These are phyloP conservation scores for Stichodactyla helianthus DNA, from an alignment of 64 coral and sea anemone genomes.

Conservation along the genomic window DNA sequence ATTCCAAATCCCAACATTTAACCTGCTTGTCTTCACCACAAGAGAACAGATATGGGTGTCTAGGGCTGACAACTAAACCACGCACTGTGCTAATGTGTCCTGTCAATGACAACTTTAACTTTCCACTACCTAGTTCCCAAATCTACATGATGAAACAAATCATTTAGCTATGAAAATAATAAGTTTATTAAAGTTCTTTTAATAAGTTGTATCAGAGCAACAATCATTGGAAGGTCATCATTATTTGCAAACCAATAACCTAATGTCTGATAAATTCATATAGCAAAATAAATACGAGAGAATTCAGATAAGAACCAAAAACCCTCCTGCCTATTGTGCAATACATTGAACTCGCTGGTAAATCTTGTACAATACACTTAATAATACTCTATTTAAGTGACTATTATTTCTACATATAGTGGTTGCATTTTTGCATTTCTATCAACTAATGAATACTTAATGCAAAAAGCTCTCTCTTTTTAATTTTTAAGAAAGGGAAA, in stretches of 20 bases:
- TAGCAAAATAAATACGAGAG: slow-evolving; percentile 20
- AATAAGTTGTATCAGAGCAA: not conserved
- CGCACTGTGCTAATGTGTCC: slow-evolving; percentile 98
- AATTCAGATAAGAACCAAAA: slow-evolving; percentile 6
- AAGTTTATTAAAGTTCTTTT: too few species aligned
- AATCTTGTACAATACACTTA: too few species aligned
- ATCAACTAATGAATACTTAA: too few species aligned
- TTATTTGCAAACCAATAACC: slow-evolving; percentile 1
- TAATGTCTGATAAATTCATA: not conserved
- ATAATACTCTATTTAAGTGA: too few species aligned
- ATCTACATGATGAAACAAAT: slow-evolving; percentile 39
- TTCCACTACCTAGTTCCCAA: slow-evolving; percentile 97
- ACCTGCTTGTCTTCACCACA: slow-evolving; percentile 98
- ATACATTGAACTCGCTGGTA: not conserved
- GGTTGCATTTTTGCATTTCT: too few species aligned
- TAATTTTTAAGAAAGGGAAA: too few species aligned
- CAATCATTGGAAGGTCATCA: not conserved
- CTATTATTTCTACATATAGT: too few species aligned
- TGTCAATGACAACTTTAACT: slow-evolving; percentile 87
- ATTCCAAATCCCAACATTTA: slow-evolving; percentile 98
- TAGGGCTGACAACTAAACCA: slow-evolving; percentile 86
- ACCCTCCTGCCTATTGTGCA: slow-evolving; percentile 21
- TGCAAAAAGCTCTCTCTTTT: too few species aligned
- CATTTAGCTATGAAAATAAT: not conserved
- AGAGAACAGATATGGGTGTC: slow-evolving; percentile 96